phyloP scores from a whole-genome alignment of 2,888 invertebrate species.

The Watsonalla cultraria region DNA sequence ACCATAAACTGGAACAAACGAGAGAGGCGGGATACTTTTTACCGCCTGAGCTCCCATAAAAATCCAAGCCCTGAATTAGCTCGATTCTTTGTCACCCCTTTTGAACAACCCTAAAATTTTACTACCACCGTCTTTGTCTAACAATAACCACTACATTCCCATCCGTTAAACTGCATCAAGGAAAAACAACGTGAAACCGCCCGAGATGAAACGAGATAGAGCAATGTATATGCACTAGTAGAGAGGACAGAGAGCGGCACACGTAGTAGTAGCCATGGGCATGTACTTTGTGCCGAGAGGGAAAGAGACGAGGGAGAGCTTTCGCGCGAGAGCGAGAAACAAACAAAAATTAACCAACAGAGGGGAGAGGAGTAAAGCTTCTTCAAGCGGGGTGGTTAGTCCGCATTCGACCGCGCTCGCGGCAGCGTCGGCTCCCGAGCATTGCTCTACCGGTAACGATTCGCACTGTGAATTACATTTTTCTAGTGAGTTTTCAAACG shows the following conservation, averaged over 20 bases:
- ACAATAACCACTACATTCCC: constrained; percentile 78
- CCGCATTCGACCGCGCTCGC: constrained; percentile 71
- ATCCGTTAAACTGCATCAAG: constrained; percentile 78
- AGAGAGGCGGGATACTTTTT: constrained; percentile 78
- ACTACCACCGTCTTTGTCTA: constrained; percentile 77
- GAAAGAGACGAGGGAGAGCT: constrained; percentile 64
- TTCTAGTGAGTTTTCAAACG: constrained; percentile 52
- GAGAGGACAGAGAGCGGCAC: constrained; percentile 71
- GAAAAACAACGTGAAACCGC: constrained; percentile 76
- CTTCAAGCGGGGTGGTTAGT: constrained; percentile 78
- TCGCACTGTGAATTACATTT: constrained; percentile 68
- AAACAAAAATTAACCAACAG: constrained; percentile 71
- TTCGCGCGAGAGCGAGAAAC: constrained; percentile 60
- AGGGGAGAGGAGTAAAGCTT: constrained; percentile 75
- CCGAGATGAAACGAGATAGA: constrained; percentile 79
- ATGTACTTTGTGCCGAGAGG: constrained; percentile 57
- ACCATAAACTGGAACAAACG: constrained; percentile 75
- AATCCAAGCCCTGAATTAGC: constrained; percentile 77
- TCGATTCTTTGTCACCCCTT: constrained; percentile 78
- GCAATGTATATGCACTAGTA: constrained; percentile 77
- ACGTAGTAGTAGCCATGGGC: constrained; percentile 71
- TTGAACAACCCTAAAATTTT: constrained; percentile 75
- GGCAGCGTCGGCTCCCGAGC: constrained; percentile 50
- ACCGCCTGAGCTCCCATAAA: constrained; percentile 74
- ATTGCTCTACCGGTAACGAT: constrained; percentile 45